Base-by-base conservation (phyloP, 2,888 invertebrate genomes). In the Chelonus formosanus region DNA sequence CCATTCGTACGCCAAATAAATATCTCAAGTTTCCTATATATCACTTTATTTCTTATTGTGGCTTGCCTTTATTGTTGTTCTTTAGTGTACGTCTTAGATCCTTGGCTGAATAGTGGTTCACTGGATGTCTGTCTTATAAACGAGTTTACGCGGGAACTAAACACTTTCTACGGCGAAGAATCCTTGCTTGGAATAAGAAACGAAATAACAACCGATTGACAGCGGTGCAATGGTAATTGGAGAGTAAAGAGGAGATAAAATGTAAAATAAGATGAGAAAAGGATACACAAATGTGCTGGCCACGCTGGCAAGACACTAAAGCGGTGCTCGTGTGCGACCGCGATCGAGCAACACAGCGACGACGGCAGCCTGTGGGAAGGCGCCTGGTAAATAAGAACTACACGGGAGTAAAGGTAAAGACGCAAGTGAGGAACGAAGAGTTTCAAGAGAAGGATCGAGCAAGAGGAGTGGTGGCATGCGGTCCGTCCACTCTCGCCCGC, bases 401-500 rank as follows among this genome's bases (percentile, higher is more conserved):
- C 71, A 69, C 71, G 73, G 73, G 77, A 75, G 76, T 74, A 76
- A 75, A 74, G 74, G 74, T 69, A 70, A 67, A 67, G 63, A 52
- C 52, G 64, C 61, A 64, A 64, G 60, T 53, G 45, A 65, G 66
- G 56, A 56, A 55, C 56, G 64, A 56, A 67, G 66, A 58, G 58
- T 53, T 53, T 40, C 20, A 54, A 63, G 65, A 68, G 67, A 63
- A 65, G 61, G 65, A 64, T 47, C 65, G 63, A 68, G 67, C 45
- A 31, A 63, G 65, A 62, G 71, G 70, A 76, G 78, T 78, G 80
- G 82, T 80, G 83, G 84, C 80, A 83, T 83, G 83, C 79, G 78
- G 84, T 82, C 80, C 80, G 79, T 81, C 83, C 83, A 84, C 84
- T 83, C 83, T 83, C 82, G 61, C 61, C 61, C 54, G 31, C 62